Evolutionary conservation across 2,888 invertebrate species (phyloP), one percentile per base, ranked within the genome.

Genomic region (Cabera pusaria): DNA sequence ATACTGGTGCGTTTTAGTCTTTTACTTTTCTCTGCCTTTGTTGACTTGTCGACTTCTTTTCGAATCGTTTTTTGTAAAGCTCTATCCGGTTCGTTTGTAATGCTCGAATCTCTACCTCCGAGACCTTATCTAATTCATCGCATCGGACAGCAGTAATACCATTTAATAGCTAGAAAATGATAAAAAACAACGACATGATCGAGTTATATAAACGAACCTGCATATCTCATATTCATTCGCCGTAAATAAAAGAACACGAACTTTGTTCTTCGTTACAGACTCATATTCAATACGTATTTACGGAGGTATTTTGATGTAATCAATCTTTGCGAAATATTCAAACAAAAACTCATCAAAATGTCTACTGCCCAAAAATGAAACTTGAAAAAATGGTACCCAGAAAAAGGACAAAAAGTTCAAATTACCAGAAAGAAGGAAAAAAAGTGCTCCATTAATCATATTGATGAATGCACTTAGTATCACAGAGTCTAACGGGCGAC

Each of bases 101-200:
- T 75, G 75, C 72, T 77, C 67, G 72, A 35, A 27, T 67, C 64
- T 76, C 68, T 69, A 65, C 72, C 73, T 80, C 72, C 62, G 74
- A 80, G 76, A 80, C 80, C 76, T 83, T 86, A 86, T 85, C 85
- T 78, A 67, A 69, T 64, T 60, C 70, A 79, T 81, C 76, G 66
- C 69, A 77, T 79, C 76, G 60, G 52, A 44, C 49, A 43, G 40
- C 43, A 42, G 48, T 51, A 52, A 52, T 57, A 67, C 65, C 57
- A 53, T 62, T 65, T 64, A 59, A 59, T 55, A 53, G 64, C 44
- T 45, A 44, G 38, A 47, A 46, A 56, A 45, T 54, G 52, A 53
- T 53, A 65, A 60, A 66, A 61, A 58, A 61, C 55, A 61, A 56
- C 53, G 55, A 62, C 60, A 59, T 43, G 56, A 59, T 52, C 47